These are phyloP conservation scores for Cheiracanthium punctorium DNA, from an alignment of 2,888 invertebrate genomes.

Conservation along the genomic window DNA sequence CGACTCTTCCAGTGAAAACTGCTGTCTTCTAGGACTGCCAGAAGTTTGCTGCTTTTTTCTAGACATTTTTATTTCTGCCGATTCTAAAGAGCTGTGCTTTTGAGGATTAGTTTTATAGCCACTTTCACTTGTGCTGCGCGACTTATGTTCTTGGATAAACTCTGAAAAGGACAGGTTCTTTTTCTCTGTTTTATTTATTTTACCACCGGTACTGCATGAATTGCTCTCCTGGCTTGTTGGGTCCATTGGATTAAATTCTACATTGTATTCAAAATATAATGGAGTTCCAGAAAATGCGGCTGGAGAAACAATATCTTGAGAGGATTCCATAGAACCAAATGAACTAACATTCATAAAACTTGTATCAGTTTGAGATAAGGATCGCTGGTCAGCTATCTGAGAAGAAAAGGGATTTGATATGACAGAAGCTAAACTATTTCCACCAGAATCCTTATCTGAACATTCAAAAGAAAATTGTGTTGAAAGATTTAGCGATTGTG, in stretches of 20 bases:
- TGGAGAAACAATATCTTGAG: constrained; percentile 56
- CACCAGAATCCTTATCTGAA: constrained; percentile 48
- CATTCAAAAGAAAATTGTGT: constrained; percentile 53
- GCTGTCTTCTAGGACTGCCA: constrained; percentile 48
- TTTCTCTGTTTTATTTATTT: neutral
- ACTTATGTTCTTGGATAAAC: constrained; percentile 16
- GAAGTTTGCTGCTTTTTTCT: constrained; percentile 22
- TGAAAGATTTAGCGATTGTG: constrained; percentile 32
- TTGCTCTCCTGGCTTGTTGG: neutral
- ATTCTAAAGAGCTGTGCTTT: constrained; percentile 55
- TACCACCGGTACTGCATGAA: neutral
- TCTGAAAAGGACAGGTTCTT: constrained; percentile 30
- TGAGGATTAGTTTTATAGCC: constrained; percentile 42
- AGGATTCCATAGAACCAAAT: constrained; percentile 49
- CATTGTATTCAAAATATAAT: constrained; percentile 30
- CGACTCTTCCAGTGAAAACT: constrained; percentile 42
- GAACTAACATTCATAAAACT: constrained; percentile 57
- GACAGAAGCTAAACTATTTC: constrained; percentile 35
- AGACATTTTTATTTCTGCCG: constrained; percentile 42
- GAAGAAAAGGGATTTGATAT: constrained; percentile 57
- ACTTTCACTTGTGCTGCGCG: constrained; percentile 1
- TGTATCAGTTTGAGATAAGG: constrained; percentile 48
- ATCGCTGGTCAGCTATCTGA: constrained; percentile 14
- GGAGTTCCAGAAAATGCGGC: neutral
- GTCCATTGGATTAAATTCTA: neutral